Conservation (phyloP, 2,797 vertebrate genomes). For the Zalophus californianus region DNA sequence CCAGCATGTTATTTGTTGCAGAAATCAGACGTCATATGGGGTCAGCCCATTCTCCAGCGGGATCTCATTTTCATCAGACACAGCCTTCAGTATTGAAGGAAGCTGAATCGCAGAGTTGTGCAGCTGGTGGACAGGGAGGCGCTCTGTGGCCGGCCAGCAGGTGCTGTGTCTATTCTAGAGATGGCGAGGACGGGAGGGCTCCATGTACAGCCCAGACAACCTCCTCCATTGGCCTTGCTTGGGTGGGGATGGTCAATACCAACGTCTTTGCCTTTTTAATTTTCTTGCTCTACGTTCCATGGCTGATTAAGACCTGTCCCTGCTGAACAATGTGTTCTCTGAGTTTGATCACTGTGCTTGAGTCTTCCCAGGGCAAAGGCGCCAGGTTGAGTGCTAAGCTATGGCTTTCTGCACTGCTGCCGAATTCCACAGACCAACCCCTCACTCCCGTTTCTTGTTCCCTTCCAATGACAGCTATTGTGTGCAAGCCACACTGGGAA, state of each 20-base stretch:
- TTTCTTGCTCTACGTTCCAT: fast-evolving
- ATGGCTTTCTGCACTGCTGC: fast-evolving
- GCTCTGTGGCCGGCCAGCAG: neutral
- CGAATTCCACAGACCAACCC: fast-evolving
- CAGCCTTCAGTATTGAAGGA: neutral
- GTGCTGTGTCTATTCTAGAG: no score
- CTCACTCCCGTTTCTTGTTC: neutral
- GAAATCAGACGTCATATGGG: fast-evolving
- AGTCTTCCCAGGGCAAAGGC: fast-evolving
- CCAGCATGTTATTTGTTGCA: fast-evolving
- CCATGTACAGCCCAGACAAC: fast-evolving
- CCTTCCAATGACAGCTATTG: fast-evolving
- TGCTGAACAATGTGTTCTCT: fast-evolving
- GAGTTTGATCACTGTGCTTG: no score
- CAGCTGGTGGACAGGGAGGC: fast-evolving
- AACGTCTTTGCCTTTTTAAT: fast-evolving
- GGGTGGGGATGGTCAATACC: neutral
- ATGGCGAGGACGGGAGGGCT: fast-evolving
- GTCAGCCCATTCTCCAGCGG: fast-evolving
- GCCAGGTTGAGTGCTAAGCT: fast-evolving
- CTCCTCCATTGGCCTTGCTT: fast-evolving
- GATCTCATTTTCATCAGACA: neutral
- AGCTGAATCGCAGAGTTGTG: fast-evolving
- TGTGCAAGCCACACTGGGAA: neutral
- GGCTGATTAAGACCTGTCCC: neutral